These are phyloP conservation scores for Acrocyrtus sp. DNA, from an alignment of 2,888 invertebrate species.

Conservation along the genomic window DNA sequence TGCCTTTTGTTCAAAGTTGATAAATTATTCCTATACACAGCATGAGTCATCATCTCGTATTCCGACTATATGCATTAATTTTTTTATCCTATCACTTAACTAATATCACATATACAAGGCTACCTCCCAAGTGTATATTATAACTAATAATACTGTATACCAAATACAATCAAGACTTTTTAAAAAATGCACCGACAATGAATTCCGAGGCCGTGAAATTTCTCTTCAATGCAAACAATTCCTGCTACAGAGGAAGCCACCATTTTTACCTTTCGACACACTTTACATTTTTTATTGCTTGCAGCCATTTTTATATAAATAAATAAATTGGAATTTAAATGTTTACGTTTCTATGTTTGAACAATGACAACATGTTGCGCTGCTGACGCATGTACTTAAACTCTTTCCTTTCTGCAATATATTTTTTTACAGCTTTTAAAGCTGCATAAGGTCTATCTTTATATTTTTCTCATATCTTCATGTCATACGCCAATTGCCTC, in stretches of 20 bases:
- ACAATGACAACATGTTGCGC: too few species aligned
- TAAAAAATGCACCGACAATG: background rate
- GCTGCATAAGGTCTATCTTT: conserved; percentile 10
- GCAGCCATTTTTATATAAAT: too few species aligned
- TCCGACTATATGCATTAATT: background rate
- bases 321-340: too few species aligned
- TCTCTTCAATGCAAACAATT: conserved; percentile 18
- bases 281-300: conserved; percentile 15
- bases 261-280: conserved; percentile 35
- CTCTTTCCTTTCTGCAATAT: too few species aligned
- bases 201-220: conserved; percentile 43
- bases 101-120: background rate
- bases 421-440: background rate
- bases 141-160: background rate
- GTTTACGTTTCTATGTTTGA: too few species aligned
- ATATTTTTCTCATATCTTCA: background rate
- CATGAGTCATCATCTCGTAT: background rate
- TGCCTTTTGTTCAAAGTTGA: too few species aligned
- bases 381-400: too few species aligned
- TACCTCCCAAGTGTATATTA: background rate
- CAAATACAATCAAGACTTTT: background rate
- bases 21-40: too few species aligned
- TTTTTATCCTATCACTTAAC: background rate
- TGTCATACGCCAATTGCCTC: too few species aligned
- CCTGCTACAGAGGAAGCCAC: background rate